Conservation (phyloP, 2,113 vertebrate species). For the Pituophis catenifer region DNA sequence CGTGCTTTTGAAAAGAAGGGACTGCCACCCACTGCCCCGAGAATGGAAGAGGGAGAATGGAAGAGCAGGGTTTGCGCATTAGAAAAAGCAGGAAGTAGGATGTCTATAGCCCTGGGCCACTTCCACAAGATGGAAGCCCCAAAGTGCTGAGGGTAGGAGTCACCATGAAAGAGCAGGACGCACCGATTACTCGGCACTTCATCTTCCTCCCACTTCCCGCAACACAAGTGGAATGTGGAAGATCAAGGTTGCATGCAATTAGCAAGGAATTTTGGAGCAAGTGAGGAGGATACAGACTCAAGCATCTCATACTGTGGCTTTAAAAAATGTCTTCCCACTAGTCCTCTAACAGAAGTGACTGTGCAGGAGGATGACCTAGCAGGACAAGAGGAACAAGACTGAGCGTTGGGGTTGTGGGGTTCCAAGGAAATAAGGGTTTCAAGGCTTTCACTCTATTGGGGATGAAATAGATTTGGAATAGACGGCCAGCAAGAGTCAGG, state of each 20-base stretch:
- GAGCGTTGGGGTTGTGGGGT: not conserved
- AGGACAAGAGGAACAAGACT: not conserved
- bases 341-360: not conserved
- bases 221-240: not conserved
- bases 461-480: not conserved
- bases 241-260: conserved; percentile 51
- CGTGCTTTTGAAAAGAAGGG: not conserved
- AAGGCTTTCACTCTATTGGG: not conserved
- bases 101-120: not conserved
- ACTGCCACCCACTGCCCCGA: not conserved
- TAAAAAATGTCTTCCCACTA: not conserved
- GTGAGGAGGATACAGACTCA: not conserved
- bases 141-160: rapidly evolving
- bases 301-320: conserved; percentile 9
- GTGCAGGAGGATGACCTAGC: not conserved
- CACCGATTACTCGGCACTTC: not conserved
- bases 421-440: not conserved
- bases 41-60: not conserved
- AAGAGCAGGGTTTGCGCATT: not conserved
- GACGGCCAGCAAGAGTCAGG: not conserved
- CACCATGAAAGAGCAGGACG: conserved; percentile 5
- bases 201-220: conserved; percentile 19
- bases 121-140: not conserved
- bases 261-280: conserved; percentile 9
- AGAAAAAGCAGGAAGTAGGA: conserved; percentile 12